phyloP scores from a whole-genome alignment of 2,113 vertebrate genomes.

The Sakesphorus luctuosus region DNA sequence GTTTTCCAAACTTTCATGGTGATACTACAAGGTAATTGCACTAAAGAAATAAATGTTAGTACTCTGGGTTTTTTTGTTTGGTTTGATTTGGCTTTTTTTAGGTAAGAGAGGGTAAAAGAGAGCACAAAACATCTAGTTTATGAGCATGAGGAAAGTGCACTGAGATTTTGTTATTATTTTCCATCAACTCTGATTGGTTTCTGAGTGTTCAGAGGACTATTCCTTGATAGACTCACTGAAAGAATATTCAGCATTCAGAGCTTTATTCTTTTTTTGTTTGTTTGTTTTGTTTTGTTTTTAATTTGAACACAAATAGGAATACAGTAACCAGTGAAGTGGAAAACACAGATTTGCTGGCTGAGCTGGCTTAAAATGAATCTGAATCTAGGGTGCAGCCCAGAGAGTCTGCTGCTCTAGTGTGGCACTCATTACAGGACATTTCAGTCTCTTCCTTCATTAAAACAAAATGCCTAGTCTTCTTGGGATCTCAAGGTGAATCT shows the following conservation, averaged over 20 bases:
- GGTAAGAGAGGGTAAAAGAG: background rate
- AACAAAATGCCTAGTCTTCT: background rate
- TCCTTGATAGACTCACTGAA: background rate
- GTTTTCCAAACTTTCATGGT: background rate
- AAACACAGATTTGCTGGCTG: slow-evolving; percentile 30
- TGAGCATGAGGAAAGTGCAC: background rate
- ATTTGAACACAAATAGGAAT: background rate
- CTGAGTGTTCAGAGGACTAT: background rate
- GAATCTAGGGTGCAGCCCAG: background rate
- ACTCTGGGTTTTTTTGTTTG: background rate
- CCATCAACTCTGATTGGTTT: background rate
- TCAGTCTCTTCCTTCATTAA: background rate
- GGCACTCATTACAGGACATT: background rate
- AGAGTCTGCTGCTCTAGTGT: background rate
- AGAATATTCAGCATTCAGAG: background rate
- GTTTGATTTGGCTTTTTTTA: background rate
- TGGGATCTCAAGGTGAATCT: background rate
- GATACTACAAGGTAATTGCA: background rate
- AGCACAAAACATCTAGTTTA: background rate
- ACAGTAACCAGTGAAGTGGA: background rate
- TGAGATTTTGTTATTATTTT: background rate
- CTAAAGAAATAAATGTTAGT: background rate
- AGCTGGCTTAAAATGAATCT: background rate
- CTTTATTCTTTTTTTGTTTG: background rate
- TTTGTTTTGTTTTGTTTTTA: background rate